Percentiles rank a stretch among this genome's conserved stretches.
phyloP scores from a whole-genome alignment of 2,797 vertebrate species.

The Lithobates sylvaticus region DNA sequence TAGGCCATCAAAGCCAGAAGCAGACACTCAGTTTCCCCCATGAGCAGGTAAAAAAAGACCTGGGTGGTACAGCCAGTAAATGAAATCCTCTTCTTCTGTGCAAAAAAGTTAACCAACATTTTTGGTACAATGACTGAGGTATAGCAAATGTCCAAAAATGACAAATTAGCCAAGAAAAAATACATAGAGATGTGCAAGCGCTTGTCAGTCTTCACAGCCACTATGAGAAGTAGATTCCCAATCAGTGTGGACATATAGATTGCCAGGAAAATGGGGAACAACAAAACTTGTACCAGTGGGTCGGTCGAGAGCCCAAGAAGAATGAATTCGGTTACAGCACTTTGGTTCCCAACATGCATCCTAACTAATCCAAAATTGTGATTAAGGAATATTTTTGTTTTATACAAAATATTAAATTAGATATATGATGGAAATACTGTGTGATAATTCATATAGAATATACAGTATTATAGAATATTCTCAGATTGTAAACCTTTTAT shows the following conservation, averaged over 20 bases:
- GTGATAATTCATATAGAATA: too few species aligned
- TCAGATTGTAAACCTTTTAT: too few species aligned
- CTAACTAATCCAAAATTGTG: not conserved
- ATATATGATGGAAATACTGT: too few species aligned
- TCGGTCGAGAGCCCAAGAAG: conserved; percentile 2
- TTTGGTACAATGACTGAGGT: conserved; percentile 3
- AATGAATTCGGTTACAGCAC: not conserved
- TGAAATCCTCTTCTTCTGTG: not conserved
- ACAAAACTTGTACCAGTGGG: not conserved
- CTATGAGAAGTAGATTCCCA: conserved; percentile 6
- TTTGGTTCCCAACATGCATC: not conserved
- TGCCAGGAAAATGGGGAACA: not conserved
- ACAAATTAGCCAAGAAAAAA: not conserved
- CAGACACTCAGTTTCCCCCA: conserved; percentile 27
- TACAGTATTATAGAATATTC: too few species aligned
- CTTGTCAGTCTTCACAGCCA: not conserved
- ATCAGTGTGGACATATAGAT: not conserved
- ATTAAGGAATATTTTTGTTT: too few species aligned
- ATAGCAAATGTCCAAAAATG: conserved; percentile 5
- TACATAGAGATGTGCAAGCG: conserved; percentile 10
- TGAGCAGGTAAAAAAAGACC: conserved; percentile 16
- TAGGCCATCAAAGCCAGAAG: conserved; percentile 48
- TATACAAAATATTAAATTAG: too few species aligned
- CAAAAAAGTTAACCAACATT: not conserved
- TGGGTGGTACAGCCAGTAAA: not conserved